Conservation (phyloP, 2,113 vertebrate genomes). For the Panthera uncia region DNA sequence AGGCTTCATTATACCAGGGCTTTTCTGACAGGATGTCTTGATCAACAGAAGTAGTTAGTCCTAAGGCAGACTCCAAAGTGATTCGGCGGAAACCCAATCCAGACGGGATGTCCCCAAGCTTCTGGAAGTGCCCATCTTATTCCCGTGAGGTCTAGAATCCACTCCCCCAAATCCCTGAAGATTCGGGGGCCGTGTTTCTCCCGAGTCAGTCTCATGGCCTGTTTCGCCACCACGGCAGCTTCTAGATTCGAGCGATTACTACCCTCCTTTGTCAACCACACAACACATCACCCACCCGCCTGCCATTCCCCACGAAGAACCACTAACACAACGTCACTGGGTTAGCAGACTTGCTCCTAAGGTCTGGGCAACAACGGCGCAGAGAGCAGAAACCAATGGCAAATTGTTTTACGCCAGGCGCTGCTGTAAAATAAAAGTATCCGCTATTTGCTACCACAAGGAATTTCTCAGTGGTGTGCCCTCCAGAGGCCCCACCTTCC, state of each 20-base stretch:
- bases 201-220: background rate
- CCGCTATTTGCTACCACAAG: background rate
- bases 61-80: background rate
- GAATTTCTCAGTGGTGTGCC: background rate
- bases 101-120: background rate
- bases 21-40: background rate
- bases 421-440: background rate
- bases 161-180: background rate
- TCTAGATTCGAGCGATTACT: background rate
- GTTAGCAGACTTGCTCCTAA: background rate
- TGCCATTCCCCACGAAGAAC: background rate
- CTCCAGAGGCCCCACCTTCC: background rate
- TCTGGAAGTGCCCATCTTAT: background rate
- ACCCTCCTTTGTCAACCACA: background rate
- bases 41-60: background rate
- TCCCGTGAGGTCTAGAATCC: background rate
- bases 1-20: background rate
- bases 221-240: background rate
- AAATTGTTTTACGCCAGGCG: background rate
- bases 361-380: background rate
- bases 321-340: background rate
- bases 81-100: background rate
- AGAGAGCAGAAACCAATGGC: background rate
- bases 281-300: background rate
- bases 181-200: background rate